Conservation (phyloP, 2,888 invertebrate genomes). For the Catocala fraxini region DNA sequence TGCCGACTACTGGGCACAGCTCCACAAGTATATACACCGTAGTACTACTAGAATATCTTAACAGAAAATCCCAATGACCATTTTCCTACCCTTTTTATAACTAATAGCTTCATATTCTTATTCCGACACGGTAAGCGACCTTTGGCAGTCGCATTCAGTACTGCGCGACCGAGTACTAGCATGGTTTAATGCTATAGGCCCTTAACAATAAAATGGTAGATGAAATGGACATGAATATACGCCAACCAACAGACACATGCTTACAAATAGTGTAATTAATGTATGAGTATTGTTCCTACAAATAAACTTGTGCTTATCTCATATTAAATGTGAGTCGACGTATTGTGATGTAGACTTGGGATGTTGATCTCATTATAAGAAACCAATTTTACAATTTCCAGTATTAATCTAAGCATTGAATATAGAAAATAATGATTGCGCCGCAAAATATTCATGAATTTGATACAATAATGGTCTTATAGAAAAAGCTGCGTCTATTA, state of each 20-base stretch:
- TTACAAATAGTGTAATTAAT: conserved; percentile 53
- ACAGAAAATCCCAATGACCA: too few relatives aligned
- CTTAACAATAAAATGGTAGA: too few relatives aligned
- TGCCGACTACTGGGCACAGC: too few relatives aligned
- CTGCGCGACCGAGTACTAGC: too few relatives aligned
- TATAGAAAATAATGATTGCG: conserved; percentile 43
- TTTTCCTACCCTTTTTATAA: too few relatives aligned
- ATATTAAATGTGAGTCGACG: conserved; percentile 32
- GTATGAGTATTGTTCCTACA: conserved; percentile 35
- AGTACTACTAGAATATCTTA: too few relatives aligned
- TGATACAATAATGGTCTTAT: conserved; percentile 35
- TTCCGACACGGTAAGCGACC: too few relatives aligned
- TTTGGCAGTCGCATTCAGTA: too few relatives aligned
- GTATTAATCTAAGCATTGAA: conserved; percentile 41
- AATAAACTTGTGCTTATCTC: conserved; percentile 46
- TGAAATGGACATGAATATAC: conserved; percentile 42
- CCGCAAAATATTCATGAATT: conserved; percentile 50
- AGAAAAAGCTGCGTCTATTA: conserved; percentile 43
- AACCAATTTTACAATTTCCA: conserved; percentile 32
- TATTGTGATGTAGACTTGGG: conserved; percentile 31
- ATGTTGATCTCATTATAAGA: conserved; percentile 18
- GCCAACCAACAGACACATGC: conserved; percentile 68
- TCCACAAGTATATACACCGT: too few relatives aligned
- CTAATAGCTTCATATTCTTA: too few relatives aligned
- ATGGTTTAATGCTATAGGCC: too few relatives aligned